These are phyloP conservation scores for Carabus problematicus DNA, from an alignment of 2,888 invertebrate genomes.

Conservation along the genomic window DNA sequence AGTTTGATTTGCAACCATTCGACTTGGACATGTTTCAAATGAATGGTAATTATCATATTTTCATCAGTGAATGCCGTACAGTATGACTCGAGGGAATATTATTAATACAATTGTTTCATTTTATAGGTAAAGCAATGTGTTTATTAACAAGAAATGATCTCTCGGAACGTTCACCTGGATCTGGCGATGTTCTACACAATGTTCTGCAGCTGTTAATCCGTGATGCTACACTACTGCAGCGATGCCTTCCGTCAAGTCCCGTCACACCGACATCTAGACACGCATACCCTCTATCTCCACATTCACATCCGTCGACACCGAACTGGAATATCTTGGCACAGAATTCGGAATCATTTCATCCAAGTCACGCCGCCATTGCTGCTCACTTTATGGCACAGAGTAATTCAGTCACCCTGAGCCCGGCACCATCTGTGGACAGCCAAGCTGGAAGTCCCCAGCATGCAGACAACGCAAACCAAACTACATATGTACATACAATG, in stretches of 20 bases:
- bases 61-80: not conserved
- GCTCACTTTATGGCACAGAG: constrained; percentile 77
- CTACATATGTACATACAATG: constrained; percentile 56
- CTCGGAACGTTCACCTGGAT: constrained; percentile 89
- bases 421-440: constrained; percentile 88
- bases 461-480: constrained; percentile 62
- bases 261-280: constrained; percentile 82
- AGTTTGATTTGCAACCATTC: constrained; percentile 89
- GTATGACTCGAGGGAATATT: too few relatives aligned
- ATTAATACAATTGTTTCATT: constrained; percentile 37
- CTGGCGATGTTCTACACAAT: constrained; percentile 93
- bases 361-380: constrained; percentile 68
- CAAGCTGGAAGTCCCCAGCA: constrained; percentile 86
- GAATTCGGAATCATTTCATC: constrained; percentile 56
- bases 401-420: constrained; percentile 89
- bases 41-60: constrained; percentile 73
- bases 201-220: constrained; percentile 87
- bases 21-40: constrained; percentile 95
- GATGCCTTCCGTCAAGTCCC: constrained; percentile 80
- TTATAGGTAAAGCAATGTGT: constrained; percentile 86
- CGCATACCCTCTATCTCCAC: constrained; percentile 78
- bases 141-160: constrained; percentile 88
- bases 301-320: constrained; percentile 76
- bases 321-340: constrained; percentile 55
- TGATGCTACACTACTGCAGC: constrained; percentile 79